Conservation (phyloP, 2,797 vertebrate genomes). For the Melanotaenia pygmaea region DNA sequence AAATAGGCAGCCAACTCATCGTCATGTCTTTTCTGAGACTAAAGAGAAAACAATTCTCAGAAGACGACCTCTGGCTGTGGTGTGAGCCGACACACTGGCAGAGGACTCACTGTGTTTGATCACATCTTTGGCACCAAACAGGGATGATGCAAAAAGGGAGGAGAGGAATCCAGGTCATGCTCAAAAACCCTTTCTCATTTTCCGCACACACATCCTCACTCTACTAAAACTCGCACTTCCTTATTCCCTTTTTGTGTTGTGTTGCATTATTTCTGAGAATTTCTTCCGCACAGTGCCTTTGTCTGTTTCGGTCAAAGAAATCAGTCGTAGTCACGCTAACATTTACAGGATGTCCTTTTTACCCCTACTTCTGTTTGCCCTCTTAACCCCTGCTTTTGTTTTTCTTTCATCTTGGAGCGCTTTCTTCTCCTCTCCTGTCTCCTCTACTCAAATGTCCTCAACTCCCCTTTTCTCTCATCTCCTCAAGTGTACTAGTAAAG, state of each 20-base stretch:
- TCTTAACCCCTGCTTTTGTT: constrained; percentile 16
- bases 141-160: constrained; percentile 66
- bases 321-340: constrained; percentile 39
- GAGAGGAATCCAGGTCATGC: constrained; percentile 74
- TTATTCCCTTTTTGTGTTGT: constrained; percentile 38
- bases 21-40: constrained; percentile 46
- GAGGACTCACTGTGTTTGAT: constrained; percentile 73
- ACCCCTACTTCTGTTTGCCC: constrained; percentile 21
- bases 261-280: constrained; percentile 51
- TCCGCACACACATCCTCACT: constrained; percentile 52
- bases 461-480: not conserved
- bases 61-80: constrained; percentile 45
- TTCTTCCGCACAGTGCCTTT: constrained; percentile 12
- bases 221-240: constrained; percentile 29
- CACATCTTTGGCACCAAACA: constrained; percentile 60
- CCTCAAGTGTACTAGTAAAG: constrained; percentile 3
- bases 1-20: constrained; percentile 37
- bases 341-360: constrained; percentile 5
- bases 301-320: constrained; percentile 29
- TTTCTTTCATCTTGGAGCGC: not conserved
- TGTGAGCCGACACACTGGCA: constrained; percentile 58
- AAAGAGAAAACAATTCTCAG: constrained; percentile 45
- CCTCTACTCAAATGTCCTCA: not conserved
- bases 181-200: constrained; percentile 59
- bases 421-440: not conserved